Evolutionary conservation across 2,888 invertebrate genomes (phyloP), one percentile per base, ranked within the genome.

Genomic region (Hybos culiciformis): DNA sequence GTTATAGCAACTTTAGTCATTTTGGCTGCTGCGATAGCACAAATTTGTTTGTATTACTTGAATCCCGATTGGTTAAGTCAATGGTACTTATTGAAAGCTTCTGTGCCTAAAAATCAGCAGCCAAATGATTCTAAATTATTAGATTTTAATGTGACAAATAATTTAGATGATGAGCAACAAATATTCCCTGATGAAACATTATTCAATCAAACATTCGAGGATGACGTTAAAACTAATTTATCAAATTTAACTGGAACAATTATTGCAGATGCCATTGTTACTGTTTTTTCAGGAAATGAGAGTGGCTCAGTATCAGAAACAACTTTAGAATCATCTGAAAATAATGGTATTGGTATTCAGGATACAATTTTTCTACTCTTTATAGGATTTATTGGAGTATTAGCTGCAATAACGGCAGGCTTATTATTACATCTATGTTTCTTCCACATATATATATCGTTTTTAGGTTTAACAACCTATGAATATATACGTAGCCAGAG

Each of bases 401-500:
- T 83, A 45, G 81, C 85, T n/a, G 74, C 83, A 18, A 74, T 82
- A 12, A 80, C 84, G 5, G 78, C 82, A 3, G 80, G 81, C 21
- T 72, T 90, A 39, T 71, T 91, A 44, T 68, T 86, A 48, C 90
- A 91, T 66, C 70, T 91, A 41, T 84, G 83, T 60, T 83, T 84
- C 67, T 91, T 91, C 63, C 90, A 91, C 66, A 76, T 85, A 46
- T 90, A 90, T 66, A 86, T 91, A 58, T 80, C 81, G 4, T 75
- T 80, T 52, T 68, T 87, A 54, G 90, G 88, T 2, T 70, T 90
- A 36, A 88, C 91, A 17, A 92, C 91, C 0, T 92, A 90, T 67
- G 91, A 91, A 60, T 91, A 90, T 64, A 84, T 91, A 39, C 57
- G 68, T 38, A 68, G 66, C 48, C 67, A 68, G 55, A 67, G 73